phyloP scores from a whole-genome alignment of 2,797 vertebrate species.

The Sebastes hubbsi region DNA sequence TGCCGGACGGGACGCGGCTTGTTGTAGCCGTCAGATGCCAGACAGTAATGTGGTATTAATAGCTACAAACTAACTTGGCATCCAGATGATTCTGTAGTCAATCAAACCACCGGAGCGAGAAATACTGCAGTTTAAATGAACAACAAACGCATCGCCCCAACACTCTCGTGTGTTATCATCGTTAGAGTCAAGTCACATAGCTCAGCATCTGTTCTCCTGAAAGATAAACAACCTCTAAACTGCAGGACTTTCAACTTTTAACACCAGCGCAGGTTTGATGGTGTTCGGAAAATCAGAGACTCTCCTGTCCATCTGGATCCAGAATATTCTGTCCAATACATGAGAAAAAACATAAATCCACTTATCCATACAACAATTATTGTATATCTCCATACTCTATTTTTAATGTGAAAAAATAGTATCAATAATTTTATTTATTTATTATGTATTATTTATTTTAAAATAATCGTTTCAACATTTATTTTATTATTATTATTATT shows the following conservation, averaged over 20 bases:
- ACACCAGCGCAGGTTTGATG: not conserved
- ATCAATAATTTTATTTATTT: not conserved
- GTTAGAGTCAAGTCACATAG: not conserved
- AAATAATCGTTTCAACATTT: not conserved
- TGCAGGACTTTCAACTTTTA: not conserved
- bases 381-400: not conserved
- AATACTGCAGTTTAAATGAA: not conserved
- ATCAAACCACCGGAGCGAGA: not conserved
- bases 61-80: not conserved
- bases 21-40: not conserved
- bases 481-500: not conserved
- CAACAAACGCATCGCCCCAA: not conserved
- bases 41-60: not conserved
- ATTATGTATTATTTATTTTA: too few species aligned
- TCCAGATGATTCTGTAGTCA: not conserved
- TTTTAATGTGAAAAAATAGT: not conserved
- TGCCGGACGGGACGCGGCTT: not conserved
- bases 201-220: not conserved
- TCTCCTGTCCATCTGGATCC: not conserved
- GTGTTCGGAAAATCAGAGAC: not conserved
- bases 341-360: not conserved
- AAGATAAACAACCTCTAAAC: not conserved
- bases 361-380: not conserved
- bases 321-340: not conserved
- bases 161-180: not conserved